Conservation (phyloP, 2,113 vertebrate genomes). For the Gallinago paraguaiae region DNA sequence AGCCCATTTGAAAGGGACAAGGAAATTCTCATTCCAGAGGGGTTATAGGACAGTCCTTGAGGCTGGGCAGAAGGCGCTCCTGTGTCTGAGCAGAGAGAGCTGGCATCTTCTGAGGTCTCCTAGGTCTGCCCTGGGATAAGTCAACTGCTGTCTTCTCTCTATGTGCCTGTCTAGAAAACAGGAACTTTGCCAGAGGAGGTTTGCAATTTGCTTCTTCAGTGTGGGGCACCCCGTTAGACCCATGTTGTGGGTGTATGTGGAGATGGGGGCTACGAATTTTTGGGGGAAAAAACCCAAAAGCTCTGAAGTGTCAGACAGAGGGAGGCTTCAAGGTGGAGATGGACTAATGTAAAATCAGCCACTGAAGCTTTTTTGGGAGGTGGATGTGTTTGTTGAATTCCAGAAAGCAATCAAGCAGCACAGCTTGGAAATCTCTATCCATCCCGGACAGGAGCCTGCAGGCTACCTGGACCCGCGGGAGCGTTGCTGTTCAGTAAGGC, state of each 20-base stretch:
- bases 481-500: not conserved
- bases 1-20: not conserved
- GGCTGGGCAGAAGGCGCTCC: not conserved
- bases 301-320: not conserved
- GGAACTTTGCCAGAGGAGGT: not conserved
- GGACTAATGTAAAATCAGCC: not conserved
- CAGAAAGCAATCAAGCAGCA: not conserved
- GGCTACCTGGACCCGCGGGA: not conserved
- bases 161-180: not conserved
- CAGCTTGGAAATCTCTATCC: not conserved
- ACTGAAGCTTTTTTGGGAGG: not conserved
- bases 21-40: not conserved
- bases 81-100: not conserved
- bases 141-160: not conserved
- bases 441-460: not conserved
- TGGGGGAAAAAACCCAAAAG: not conserved
- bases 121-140: not conserved
- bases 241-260: rapidly evolving
- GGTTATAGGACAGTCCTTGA: not conserved
- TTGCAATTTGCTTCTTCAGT: not conserved
- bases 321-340: not conserved
- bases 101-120: not conserved
- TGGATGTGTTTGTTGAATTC: not conserved
- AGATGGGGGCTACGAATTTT: no score
- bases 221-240: rapidly evolving